Percentiles rank a stretch among this genome's conserved stretches.
Evolutionary conservation across 2,113 vertebrate species (phyloP).

Genomic region (Chionomys nivalis): DNA sequence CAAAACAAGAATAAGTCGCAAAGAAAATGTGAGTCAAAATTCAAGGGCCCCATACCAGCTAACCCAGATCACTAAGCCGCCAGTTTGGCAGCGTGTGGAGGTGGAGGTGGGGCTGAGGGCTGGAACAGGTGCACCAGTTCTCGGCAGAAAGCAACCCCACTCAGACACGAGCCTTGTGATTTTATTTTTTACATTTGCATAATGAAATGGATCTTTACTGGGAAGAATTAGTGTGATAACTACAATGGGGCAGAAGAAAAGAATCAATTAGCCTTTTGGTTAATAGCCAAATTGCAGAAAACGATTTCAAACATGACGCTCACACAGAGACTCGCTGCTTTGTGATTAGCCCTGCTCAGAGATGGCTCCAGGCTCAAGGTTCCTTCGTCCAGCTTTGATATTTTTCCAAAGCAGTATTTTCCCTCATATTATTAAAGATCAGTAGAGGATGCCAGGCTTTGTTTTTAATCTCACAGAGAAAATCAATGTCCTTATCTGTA

Average conservation of each 20-base stretch:
- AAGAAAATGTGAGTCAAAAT: conserved; percentile 72
- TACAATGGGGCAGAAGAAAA: conserved; percentile 72
- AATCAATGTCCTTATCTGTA: conserved; percentile 6
- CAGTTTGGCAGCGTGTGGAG: conserved; percentile 30
- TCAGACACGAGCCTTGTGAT: conserved; percentile 58
- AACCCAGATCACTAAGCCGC: conserved; percentile 5
- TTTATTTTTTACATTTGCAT: conserved; percentile 74
- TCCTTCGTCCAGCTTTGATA: conserved; percentile 33
- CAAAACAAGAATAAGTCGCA: conserved; percentile 66
- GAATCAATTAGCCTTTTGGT: conserved; percentile 78
- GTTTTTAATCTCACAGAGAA: conserved; percentile 30
- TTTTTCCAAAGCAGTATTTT: conserved; percentile 8
- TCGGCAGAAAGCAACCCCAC: conserved; percentile 53
- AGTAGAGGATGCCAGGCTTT: background rate
- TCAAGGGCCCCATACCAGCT: conserved; percentile 61
- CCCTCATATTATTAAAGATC: background rate
- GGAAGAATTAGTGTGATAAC: conserved; percentile 74
- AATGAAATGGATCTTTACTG: conserved; percentile 75
- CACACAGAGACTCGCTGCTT: conserved; percentile 59
- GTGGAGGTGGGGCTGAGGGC: conserved; percentile 58
- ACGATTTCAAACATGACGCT: conserved; percentile 66
- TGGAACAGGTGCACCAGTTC: conserved; percentile 67
- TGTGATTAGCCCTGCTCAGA: conserved; percentile 43
- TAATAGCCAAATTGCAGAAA: conserved; percentile 71
- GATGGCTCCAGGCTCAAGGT: conserved; percentile 9